These are phyloP conservation scores for Sesamia inferens DNA, from an alignment of 2,888 invertebrate genomes.

Conservation along the genomic window DNA sequence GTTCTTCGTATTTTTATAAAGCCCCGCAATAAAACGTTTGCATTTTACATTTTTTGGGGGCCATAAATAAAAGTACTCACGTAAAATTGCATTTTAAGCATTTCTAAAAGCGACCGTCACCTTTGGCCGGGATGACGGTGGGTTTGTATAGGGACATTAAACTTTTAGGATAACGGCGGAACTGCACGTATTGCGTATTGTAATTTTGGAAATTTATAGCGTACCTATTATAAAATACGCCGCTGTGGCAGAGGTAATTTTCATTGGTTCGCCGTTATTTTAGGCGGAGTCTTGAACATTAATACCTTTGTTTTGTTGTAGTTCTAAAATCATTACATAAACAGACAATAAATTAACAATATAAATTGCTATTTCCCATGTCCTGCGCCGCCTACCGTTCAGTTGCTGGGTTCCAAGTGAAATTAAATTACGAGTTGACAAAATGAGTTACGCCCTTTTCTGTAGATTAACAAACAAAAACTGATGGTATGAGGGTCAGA, in stretches of 20 bases:
- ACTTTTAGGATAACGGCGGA: constrained; percentile 77
- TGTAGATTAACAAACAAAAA: constrained; percentile 90
- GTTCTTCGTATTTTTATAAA: constrained; percentile 88
- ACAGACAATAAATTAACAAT: constrained; percentile 82
- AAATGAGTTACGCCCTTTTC: constrained; percentile 90
- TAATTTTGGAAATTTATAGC: constrained; percentile 77
- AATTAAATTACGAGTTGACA: constrained; percentile 90
- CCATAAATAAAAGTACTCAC: constrained; percentile 87
- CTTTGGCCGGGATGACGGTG: constrained; percentile 76
- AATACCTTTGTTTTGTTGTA: constrained; percentile 63
- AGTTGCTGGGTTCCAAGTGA: constrained; percentile 83
- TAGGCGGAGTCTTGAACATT: constrained; percentile 51
- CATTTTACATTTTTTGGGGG: constrained; percentile 88
- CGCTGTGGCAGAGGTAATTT: constrained; percentile 38
- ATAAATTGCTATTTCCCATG: constrained; percentile 81
- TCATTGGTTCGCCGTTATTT: constrained; percentile 37
- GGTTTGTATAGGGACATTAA: constrained; percentile 75
- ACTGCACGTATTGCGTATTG: constrained; percentile 74
- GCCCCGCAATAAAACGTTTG: constrained; percentile 88
- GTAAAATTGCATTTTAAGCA: constrained; percentile 90
- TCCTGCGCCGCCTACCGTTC: constrained; percentile 76
- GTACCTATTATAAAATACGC: constrained; percentile 56
- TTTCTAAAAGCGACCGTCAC: constrained; percentile 85
- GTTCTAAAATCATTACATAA: constrained; percentile 73
- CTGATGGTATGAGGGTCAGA: constrained; percentile 88